Evolutionary conservation across 2,797 vertebrate genomes (phyloP), one percentile per base, ranked within the genome.

Genomic region (Stomatorhinus walkeri): DNA sequence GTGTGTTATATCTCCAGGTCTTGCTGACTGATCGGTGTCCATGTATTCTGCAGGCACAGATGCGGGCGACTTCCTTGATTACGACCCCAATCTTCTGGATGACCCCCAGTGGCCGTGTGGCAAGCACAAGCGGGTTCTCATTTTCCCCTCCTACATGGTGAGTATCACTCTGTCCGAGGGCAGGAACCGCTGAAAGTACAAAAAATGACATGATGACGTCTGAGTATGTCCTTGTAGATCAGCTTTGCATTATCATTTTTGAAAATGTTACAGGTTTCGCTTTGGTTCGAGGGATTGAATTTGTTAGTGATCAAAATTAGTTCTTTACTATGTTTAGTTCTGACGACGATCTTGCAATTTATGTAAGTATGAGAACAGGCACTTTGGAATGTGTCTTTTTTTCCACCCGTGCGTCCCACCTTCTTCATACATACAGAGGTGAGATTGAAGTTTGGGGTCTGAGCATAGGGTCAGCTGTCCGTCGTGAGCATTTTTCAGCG

Each of bases 141-240:
- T 96, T 92, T 97, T 97, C 88, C 96, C 96, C 91, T 97, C 96
- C 0, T 97, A 97, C 91, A 97, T 96, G 96, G 96, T 97, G 91
- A 95, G 96, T 94, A 87, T 43, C 48, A 8, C 22, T 14, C 19
- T 84, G 8, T 84, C 46, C 1, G 1, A 48, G 76, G 16, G 40
- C 40, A 48, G 5, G 43, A n/a, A 12, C 81, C 79, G 0, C 14
- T 19, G 43, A 43, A 79, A 79, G 36, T 43, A 43, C 6, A 19
- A 79, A 43, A 79, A 40, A n/a, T 68, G 24, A 14, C 7, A 12
- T 68, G 9, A 32, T 3, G 1, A 32, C 14, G 24, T 68, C 61
- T 68, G 61, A 68, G 61, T 32, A 68, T 68, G 28, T 79, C 24
- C 14, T 40, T 40, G 14, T 19, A 19, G 12, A 16, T 76, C 64